Base-by-base conservation (phyloP, 2,888 invertebrate species). In the Furcula furcula region DNA sequence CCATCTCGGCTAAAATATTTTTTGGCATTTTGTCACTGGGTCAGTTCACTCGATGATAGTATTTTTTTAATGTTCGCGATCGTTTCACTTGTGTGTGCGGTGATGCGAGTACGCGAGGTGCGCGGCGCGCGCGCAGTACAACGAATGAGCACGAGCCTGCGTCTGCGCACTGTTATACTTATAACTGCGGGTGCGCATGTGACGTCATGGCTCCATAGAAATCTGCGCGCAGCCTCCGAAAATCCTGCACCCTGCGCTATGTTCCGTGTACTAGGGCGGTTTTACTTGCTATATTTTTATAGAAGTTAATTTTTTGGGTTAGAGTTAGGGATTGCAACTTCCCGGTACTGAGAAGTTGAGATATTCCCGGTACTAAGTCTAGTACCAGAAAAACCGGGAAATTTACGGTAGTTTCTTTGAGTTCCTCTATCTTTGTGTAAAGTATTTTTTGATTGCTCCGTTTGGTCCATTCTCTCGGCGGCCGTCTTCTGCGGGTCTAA, bases 1-100 rank as follows among this genome's bases (percentile, higher is more conserved):
- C 87, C 87, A 87, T 84, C 61, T 87, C 87, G 19, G 84, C 85
- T 56, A 86, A 65, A 32, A 87, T 83, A 52, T 86, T 85, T 59
- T 83, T 85, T 67, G 87, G 79, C 87, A 87, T 87, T 46, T 71
- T 83, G 71, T 55, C 80, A 79, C 77, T 63, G 47, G 57, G 55
- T 62, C 37, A 55, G 41, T 65, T 57, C 59, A 51, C 49, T 45
- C 29, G 37, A 27, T 30, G 40, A 45, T 42, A 53, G 42, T 54
- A 50, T 56, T 56, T 52, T 64, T 64, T 65, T 61, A 55, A 55
- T 58, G 55, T 66, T 65, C 61, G 69, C 67, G 65, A 46, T 56
- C 45, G 43, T 57, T n/a, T 26, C 43, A 51, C 40, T 38, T 4
- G 10, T 6, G 13, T 7, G 13, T 7, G 19, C 7, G 18, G 13